phyloP scores from a whole-genome alignment of 2,888 invertebrate species.

The Bellardia bayeri region DNA sequence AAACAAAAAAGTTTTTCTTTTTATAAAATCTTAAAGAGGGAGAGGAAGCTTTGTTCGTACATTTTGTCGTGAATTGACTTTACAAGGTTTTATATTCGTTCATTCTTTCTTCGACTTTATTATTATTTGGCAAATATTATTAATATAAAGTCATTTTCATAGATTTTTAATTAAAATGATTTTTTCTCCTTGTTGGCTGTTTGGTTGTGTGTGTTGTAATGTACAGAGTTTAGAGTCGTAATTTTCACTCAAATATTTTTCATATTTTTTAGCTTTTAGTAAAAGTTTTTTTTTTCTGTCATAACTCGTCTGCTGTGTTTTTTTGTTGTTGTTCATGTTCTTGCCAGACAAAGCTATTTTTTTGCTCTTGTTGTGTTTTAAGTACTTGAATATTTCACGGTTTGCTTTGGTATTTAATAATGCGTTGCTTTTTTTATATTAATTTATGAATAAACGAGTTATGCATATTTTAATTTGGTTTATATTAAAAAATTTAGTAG shows the following conservation, averaged over 20 bases:
- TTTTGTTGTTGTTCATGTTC: conserved; percentile 6
- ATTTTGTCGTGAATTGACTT: conserved; percentile 52
- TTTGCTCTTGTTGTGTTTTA: conserved; percentile 15
- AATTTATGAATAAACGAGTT: conserved; percentile 1
- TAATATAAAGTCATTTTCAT: conserved; percentile 70
- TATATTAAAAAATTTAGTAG: not conserved
- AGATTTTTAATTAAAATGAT: conserved; percentile 72
- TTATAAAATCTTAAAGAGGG: conserved; percentile 66
- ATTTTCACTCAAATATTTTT: conserved; percentile 45
- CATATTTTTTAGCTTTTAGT: conserved; percentile 1
- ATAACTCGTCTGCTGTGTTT: conserved; percentile 59
- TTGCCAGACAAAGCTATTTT: conserved; percentile 61
- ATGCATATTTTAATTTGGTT: not conserved
- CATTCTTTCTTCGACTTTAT: conserved; percentile 12
- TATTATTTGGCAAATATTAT: conserved; percentile 65
- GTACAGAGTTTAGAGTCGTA: not conserved
- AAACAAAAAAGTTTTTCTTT: conserved; percentile 27
- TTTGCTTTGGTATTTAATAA: conserved; percentile 50
- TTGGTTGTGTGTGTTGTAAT: not conserved
- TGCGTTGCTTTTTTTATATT: conserved; percentile 28
- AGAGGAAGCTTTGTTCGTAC: conserved; percentile 23
- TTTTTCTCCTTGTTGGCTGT: conserved; percentile 31
- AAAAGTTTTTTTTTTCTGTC: conserved; percentile 35
- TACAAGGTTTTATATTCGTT: conserved; percentile 21
- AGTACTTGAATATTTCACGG: conserved; percentile 44